Evolutionary conservation across 2,113 vertebrate species (phyloP).

Genomic region (Falco punctatus): DNA sequence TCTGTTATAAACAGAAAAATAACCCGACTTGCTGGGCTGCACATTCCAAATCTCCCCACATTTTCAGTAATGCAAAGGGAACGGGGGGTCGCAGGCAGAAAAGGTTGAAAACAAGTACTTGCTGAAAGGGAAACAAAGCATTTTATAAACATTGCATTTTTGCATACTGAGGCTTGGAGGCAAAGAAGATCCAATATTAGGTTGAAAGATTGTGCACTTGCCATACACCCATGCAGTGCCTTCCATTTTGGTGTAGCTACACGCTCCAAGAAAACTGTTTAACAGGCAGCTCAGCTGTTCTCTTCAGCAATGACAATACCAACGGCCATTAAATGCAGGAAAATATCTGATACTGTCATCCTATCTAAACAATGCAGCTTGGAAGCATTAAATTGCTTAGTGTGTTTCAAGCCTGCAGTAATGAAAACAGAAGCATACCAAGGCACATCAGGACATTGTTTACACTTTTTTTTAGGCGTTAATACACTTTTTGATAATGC

Average conservation of each 20-base stretch:
- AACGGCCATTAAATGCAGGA: background rate
- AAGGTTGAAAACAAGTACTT: background rate
- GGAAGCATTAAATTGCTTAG: conserved; percentile 33
- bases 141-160: background rate
- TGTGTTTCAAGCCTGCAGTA: background rate
- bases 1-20: background rate
- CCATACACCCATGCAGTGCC: background rate
- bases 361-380: conserved; percentile 57
- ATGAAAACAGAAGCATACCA: background rate
- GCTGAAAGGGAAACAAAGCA: background rate
- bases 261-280: background rate
- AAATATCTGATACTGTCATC: conserved; percentile 20
- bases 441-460: background rate
- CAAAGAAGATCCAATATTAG: background rate
- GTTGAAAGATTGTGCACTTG: background rate
- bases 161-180: background rate
- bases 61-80: background rate
- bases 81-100: fast-evolving
- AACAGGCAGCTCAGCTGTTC: conserved; percentile 50
- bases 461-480: background rate
- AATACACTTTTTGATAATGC: background rate
- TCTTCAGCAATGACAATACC: conserved; percentile 24
- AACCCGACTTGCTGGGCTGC: background rate
- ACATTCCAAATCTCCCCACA: background rate
- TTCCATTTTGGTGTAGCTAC: background rate